phyloP scores from a whole-genome alignment of 2,113 vertebrate genomes.

The Cinclus cinclus region DNA sequence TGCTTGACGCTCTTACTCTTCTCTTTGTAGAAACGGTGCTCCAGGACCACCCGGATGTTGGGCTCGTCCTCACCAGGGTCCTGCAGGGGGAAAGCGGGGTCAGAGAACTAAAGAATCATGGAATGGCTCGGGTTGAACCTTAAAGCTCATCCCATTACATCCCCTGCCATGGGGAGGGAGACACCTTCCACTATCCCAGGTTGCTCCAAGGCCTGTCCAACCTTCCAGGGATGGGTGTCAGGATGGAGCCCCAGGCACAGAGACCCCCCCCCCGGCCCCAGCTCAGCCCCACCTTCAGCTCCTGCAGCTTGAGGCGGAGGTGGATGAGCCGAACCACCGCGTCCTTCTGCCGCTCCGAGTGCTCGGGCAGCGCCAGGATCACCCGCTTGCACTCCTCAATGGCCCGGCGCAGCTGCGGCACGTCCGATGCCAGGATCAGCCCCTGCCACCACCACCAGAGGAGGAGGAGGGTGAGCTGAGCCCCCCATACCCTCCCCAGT shows the following conservation, averaged over 20 bases:
- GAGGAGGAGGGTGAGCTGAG: background rate
- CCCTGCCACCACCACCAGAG: conserved; percentile 69
- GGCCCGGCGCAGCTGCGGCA: conserved; percentile 87
- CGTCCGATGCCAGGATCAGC: conserved; percentile 86
- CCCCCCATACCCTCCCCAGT: accelerated
- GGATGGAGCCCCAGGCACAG: accelerated
- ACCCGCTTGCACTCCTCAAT: conserved; percentile 92
- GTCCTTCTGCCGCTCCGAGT: conserved; percentile 93
- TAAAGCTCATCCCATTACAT: background rate
- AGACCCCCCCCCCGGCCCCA: accelerated
- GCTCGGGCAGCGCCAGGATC: conserved; percentile 91
- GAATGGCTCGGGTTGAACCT: background rate
- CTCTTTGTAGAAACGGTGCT: conserved; percentile 96
- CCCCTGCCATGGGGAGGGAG: too few species aligned
- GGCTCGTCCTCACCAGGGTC: conserved; percentile 94
- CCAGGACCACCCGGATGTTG: conserved; percentile 86
- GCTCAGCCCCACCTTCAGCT: conserved; percentile 82
- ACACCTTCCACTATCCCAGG: background rate
- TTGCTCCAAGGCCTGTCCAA: accelerated
- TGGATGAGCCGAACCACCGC: conserved; percentile 95
- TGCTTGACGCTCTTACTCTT: conserved; percentile 98
- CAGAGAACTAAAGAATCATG: background rate
- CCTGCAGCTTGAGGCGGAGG: conserved; percentile 94
- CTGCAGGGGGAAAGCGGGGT: conserved; percentile 15
- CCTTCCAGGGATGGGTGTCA: background rate